These are phyloP conservation scores for Mellivora capensis DNA, from an alignment of 2,113 vertebrate genomes.

Conservation along the genomic window DNA sequence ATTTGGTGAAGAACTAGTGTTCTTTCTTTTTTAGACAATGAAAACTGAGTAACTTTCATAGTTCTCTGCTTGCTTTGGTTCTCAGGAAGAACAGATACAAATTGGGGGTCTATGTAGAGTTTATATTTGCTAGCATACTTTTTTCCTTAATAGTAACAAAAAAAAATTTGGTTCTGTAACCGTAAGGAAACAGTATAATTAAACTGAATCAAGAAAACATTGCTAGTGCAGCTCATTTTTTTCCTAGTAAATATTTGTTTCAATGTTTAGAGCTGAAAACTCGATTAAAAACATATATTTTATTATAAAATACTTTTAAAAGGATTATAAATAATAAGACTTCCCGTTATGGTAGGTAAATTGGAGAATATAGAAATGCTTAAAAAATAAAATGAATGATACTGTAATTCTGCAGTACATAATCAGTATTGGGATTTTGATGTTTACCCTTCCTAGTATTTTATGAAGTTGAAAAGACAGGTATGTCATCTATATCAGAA, in stretches of 20 bases:
- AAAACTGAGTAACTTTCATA: background rate
- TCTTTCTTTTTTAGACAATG: background rate
- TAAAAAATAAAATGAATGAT: conserved; percentile 7
- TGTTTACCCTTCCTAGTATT: background rate
- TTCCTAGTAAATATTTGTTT: conserved; percentile 4
- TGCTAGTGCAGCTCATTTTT: background rate
- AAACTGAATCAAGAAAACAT: background rate
- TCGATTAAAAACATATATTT: background rate
- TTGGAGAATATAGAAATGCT: background rate
- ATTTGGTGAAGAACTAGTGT: background rate
- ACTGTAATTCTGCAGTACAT: background rate
- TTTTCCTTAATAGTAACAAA: background rate
- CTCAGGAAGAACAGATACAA: background rate
- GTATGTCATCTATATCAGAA: background rate
- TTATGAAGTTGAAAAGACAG: conserved; percentile 8
- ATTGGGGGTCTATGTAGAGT: background rate
- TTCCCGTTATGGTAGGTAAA: background rate
- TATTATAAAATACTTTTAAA: background rate
- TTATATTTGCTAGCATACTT: background rate
- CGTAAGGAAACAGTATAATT: background rate
- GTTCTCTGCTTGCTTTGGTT: background rate
- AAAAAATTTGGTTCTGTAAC: background rate
- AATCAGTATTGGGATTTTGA: background rate
- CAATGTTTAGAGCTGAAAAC: background rate
- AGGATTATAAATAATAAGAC: background rate